Conservation (phyloP, 2,888 invertebrate genomes). For the Drosophila monieri region DNA sequence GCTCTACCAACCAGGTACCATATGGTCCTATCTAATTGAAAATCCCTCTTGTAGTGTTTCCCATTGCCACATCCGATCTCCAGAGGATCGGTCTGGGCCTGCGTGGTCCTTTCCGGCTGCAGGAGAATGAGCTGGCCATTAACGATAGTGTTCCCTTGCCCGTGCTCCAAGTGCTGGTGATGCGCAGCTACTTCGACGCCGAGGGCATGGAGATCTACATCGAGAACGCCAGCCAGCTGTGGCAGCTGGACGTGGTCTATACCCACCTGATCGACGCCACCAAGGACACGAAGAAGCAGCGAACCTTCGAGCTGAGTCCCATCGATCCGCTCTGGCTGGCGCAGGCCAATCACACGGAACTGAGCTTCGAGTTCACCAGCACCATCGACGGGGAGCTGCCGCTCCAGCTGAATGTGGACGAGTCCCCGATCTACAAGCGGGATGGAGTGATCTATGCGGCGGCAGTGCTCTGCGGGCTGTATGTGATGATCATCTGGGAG, state of each 20-base stretch:
- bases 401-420: slow-evolving; percentile 86
- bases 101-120: slow-evolving; percentile 87
- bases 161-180: slow-evolving; percentile 67
- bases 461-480: slow-evolving; percentile 88
- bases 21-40: background rate
- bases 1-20: no score
- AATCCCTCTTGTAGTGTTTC: slow-evolving; percentile 66
- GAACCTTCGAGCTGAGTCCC: slow-evolving; percentile 73
- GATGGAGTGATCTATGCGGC: slow-evolving; percentile 91
- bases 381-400: slow-evolving; percentile 82
- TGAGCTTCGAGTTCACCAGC: slow-evolving; percentile 78
- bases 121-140: slow-evolving; percentile 82
- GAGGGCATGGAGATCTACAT: slow-evolving; percentile 60
- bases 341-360: slow-evolving; percentile 61
- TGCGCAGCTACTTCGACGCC: slow-evolving; percentile 73
- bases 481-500: slow-evolving; percentile 91
- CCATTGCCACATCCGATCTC: slow-evolving; percentile 78
- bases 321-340: slow-evolving; percentile 51
- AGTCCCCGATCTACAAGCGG: slow-evolving; percentile 87
- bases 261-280: slow-evolving; percentile 81
- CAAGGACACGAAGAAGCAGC: slow-evolving; percentile 84
- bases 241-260: slow-evolving; percentile 82
- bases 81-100: slow-evolving; percentile 85
- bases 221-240: slow-evolving; percentile 71
- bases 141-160: slow-evolving; percentile 64